phyloP scores from a whole-genome alignment of 2,797 vertebrate species.

The Rhinatrema bivittatum region DNA sequence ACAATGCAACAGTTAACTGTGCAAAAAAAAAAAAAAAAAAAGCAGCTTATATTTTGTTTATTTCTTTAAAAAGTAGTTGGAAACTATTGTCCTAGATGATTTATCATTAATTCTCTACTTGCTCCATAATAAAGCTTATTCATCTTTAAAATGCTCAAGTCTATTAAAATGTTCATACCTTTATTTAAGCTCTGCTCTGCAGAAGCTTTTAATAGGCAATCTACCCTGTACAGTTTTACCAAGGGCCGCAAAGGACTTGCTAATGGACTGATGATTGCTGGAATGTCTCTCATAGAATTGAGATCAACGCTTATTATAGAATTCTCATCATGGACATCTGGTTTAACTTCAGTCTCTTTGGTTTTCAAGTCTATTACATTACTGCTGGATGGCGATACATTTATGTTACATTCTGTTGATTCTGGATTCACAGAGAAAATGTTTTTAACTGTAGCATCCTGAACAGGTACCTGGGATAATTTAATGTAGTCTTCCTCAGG shows the following conservation, averaged over 20 bases:
- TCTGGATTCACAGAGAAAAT: slow-evolving; percentile 38
- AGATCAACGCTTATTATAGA: slow-evolving; percentile 84
- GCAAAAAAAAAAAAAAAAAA: too few species aligned
- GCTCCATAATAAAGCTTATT: too few species aligned
- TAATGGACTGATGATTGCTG: slow-evolving; percentile 85
- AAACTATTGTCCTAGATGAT: too few species aligned
- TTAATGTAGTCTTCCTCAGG: background rate
- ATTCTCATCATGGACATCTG: slow-evolving; percentile 67
- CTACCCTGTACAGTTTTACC: slow-evolving; percentile 55
- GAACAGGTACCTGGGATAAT: slow-evolving; percentile 12
- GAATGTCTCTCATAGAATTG: slow-evolving; percentile 75
- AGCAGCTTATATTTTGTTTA: too few species aligned
- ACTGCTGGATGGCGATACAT: slow-evolving; percentile 23
- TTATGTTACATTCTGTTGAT: slow-evolving; percentile 28
- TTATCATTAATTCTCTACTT: too few species aligned
- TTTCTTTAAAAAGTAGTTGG: too few species aligned
- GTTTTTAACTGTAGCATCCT: slow-evolving; percentile 21
- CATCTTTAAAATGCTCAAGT: too few species aligned
- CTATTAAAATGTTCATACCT: slow-evolving; percentile 59
- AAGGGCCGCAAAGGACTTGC: slow-evolving; percentile 76
- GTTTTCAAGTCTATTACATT: slow-evolving; percentile 15
- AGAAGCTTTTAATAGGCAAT: slow-evolving; percentile 56
- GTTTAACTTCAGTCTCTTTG: slow-evolving; percentile 34
- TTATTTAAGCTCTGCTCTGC: slow-evolving; percentile 70
- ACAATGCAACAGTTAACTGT: too few species aligned